A percentile compares a stretch with the other conserved stretches of the same genome.
Evolutionary conservation across 2,797 vertebrate species (phyloP).

Genomic region (Acridotheres tristis): DNA sequence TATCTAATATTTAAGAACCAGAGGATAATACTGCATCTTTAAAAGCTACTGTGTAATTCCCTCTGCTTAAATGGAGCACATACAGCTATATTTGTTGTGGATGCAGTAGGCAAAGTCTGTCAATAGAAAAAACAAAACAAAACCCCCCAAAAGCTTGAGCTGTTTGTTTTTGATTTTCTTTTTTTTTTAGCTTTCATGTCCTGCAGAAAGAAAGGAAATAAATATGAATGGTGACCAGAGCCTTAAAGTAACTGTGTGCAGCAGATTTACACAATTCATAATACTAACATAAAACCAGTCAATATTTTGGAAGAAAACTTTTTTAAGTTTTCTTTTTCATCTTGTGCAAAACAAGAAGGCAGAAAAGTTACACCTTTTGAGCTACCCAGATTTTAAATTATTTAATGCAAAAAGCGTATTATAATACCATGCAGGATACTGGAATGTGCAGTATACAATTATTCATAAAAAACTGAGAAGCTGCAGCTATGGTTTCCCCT

Average conservation of each 20-base stretch:
- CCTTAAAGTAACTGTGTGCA: slow-evolving; percentile 67
- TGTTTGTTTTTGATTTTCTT: not conserved
- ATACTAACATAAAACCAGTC: slow-evolving; percentile 60
- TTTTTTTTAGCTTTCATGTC: slow-evolving; percentile 69
- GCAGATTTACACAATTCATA: slow-evolving; percentile 63
- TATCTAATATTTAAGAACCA: not conserved
- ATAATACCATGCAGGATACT: slow-evolving; percentile 60
- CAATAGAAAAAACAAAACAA: slow-evolving; percentile 61
- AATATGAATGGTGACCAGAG: slow-evolving; percentile 67
- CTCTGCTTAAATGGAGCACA: slow-evolving; percentile 66
- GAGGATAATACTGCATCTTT: slow-evolving; percentile 73
- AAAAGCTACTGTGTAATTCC: slow-evolving; percentile 65
- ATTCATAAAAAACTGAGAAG: slow-evolving; percentile 51
- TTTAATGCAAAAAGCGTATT: slow-evolving; percentile 63
- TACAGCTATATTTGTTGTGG: slow-evolving; percentile 65
- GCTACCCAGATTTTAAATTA: slow-evolving; percentile 67
- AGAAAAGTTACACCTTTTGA: slow-evolving; percentile 76
- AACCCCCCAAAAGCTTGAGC: slow-evolving; percentile 64
- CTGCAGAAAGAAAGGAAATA: slow-evolving; percentile 79
- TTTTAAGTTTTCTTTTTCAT: slow-evolving; percentile 44
- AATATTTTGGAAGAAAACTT: slow-evolving; percentile 66
- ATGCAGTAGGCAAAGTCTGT: slow-evolving; percentile 70
- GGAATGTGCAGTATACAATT: slow-evolving; percentile 54
- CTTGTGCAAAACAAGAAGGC: slow-evolving; percentile 80
- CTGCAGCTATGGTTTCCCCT: slow-evolving; percentile 28